A percentile compares a stretch with the other conserved stretches of the same genome.
phyloP scores from a whole-genome alignment of 1,140 invertebrate genomes.

The Anastatus disparis region DNA sequence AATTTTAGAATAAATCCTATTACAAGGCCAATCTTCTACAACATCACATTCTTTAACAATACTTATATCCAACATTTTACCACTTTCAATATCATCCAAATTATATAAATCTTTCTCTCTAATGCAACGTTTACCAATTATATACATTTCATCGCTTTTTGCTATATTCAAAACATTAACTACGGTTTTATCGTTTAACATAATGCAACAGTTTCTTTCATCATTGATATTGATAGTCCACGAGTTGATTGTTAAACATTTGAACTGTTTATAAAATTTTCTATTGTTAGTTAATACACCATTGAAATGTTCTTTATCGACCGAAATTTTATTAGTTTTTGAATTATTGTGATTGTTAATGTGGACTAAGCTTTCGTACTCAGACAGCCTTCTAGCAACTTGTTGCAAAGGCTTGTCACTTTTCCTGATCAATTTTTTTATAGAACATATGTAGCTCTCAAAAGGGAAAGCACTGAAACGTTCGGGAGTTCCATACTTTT shows the following conservation, averaged over 20 bases:
- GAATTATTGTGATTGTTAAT: not conserved
- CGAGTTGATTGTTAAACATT: not conserved
- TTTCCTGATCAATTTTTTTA: conserved; percentile 26
- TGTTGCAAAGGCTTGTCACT: not conserved
- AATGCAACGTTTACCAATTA: not conserved
- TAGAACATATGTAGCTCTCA: conserved; percentile 22
- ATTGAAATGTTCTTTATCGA: not conserved
- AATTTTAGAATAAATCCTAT: not conserved
- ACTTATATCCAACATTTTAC: not conserved
- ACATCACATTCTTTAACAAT: not conserved
- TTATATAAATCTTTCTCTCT: not conserved
- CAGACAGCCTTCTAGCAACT: not conserved
- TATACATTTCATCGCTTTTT: conserved; percentile 6
- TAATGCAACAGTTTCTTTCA: not conserved
- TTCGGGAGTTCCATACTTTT: conserved; percentile 32
- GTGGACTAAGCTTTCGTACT: not conserved
- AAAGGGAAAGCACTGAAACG: conserved; percentile 19
- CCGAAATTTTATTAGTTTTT: not conserved
- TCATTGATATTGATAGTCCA: not conserved
- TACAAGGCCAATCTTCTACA: not conserved
- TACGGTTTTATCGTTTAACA: not conserved
- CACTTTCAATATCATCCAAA: not conserved
- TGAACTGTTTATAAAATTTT: not conserved
- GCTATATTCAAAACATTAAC: not conserved
- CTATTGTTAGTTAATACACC: not conserved